A percentile compares a stretch with the other conserved stretches of the same genome.
These are phyloP conservation scores for Ophonus ardosiacus DNA, from an alignment of 2,888 invertebrate species.

Conservation along the genomic window DNA sequence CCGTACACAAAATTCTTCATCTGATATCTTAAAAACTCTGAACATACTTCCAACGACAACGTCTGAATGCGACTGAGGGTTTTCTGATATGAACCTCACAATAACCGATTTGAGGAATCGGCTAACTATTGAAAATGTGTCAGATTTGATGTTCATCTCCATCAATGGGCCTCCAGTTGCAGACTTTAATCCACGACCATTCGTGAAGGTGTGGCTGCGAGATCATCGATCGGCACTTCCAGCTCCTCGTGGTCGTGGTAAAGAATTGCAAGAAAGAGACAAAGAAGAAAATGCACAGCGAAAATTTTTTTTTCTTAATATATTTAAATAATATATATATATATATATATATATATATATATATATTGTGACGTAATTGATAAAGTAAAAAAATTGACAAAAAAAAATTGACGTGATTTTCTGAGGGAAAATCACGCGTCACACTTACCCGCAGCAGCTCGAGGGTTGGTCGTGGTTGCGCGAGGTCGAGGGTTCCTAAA, in stretches of 20 bases:
- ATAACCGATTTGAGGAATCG: slow-evolving; percentile 43
- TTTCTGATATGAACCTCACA: neutral
- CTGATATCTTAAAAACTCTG: neutral
- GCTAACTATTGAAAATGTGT: slow-evolving; percentile 33
- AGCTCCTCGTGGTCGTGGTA: no score
- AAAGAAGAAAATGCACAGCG: no score
- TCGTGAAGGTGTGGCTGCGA: slow-evolving; percentile 7
- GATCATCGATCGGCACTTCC: neutral
- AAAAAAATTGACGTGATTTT: no score
- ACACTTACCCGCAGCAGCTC: no score
- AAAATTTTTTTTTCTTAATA: neutral
- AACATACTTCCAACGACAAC: neutral
- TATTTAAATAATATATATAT: neutral
- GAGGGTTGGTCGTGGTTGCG: no score
- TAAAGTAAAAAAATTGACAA: no score
- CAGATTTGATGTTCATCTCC: slow-evolving; percentile 44
- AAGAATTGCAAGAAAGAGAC: no score
- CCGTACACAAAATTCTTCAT: neutral
- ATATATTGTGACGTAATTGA: no score
- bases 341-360: no score
- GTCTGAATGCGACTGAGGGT: neutral
- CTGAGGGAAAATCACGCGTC: no score
- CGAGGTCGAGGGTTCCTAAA: no score
- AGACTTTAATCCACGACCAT: slow-evolving; percentile 48
- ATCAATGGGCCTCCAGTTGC: slow-evolving; percentile 43